Percentiles rank a stretch among this genome's conserved stretches.
Conservation (phyloP, 2,113 vertebrate species). For the Uria aalge region DNA sequence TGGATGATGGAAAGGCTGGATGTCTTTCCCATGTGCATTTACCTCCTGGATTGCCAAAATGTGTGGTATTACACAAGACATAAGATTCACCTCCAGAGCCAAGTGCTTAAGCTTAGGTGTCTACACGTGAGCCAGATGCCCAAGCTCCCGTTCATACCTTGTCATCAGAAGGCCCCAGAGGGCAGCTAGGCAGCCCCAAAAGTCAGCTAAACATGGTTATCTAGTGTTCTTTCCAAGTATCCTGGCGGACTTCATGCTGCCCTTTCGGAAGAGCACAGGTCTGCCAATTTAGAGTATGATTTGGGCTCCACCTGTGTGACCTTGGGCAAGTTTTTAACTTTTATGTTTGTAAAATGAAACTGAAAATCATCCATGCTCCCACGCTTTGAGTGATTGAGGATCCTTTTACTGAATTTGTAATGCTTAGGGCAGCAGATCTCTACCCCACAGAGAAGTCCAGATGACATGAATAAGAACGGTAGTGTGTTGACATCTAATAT, state of each 20-base stretch:
- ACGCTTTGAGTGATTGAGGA: rapidly evolving
- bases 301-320: not conserved
- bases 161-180: not conserved
- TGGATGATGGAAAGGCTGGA: not conserved
- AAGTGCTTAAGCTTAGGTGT: not conserved
- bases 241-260: not conserved
- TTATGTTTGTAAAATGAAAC: not conserved
- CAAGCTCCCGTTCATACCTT: not conserved
- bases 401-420: not conserved
- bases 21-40: not conserved
- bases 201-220: not conserved
- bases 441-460: not conserved
- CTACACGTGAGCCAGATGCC: rapidly evolving
- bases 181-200: not conserved
- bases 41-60: not conserved
- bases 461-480: not conserved
- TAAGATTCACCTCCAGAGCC: not conserved
- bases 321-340: not conserved
- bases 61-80: not conserved
- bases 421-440: not conserved
- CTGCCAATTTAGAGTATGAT: not conserved
- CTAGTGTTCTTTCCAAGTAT: not conserved
- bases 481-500: not conserved
- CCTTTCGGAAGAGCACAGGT: not conserved
- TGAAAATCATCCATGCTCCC: not conserved